Evolutionary conservation across 2,888 invertebrate species (phyloP).

Genomic region (Rhagonycha fulva): DNA sequence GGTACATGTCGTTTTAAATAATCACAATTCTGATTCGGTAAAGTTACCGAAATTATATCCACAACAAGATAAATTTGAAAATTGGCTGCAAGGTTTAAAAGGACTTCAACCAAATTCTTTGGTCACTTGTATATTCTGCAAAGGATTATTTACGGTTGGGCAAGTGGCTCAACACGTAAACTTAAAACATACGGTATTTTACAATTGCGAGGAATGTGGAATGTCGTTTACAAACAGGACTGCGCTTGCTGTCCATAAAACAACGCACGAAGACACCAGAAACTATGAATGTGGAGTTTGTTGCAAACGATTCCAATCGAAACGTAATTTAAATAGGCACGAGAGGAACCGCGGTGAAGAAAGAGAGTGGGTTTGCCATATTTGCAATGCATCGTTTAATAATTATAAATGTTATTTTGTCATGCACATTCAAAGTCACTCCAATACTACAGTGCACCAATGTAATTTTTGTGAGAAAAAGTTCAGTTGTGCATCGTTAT

Average conservation of each 20-base stretch:
- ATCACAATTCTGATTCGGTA: neutral
- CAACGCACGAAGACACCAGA: conserved; percentile 59
- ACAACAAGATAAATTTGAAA: neutral
- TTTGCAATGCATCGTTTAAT: conserved; percentile 18
- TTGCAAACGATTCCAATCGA: conserved; percentile 41
- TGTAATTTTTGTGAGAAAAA: neutral
- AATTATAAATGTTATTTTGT: neutral
- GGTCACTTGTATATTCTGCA: neutral
- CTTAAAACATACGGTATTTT: neutral
- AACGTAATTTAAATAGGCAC: conserved; percentile 9
- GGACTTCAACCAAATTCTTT: neutral
- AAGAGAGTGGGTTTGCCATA: conserved; percentile 20
- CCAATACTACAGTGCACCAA: neutral
- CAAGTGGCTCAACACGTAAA: neutral
- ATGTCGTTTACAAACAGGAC: conserved; percentile 22
- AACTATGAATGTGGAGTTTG: conserved; percentile 57
- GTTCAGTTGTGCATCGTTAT: neutral
- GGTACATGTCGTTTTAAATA: too few relatives aligned
- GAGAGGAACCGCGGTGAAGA: conserved; percentile 12
- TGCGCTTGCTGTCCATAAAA: conserved; percentile 50
- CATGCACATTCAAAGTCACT: neutral
- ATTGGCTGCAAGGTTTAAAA: neutral
- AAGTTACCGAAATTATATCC: neutral
- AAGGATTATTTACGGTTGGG: neutral
- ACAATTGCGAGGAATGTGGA: conserved; percentile 34